Evolutionary conservation across 2,888 invertebrate species (phyloP).

Genomic region (Coecobrya sp.): DNA sequence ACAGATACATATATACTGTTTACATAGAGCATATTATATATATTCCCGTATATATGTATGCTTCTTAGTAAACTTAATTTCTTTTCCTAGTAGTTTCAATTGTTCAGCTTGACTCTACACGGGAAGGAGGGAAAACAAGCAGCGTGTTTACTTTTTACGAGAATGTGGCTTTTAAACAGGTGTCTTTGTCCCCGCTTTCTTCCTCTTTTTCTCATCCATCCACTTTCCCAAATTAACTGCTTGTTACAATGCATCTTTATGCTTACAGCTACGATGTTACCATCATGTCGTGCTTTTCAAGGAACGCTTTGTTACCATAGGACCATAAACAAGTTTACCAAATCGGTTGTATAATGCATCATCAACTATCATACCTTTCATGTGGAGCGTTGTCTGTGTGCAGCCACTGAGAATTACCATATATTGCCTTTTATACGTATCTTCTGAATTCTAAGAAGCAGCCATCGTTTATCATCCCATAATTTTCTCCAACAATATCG

Average conservation of each 20-base stretch:
- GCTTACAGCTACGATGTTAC: neutral
- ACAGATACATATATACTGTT: neutral
- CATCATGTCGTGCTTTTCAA: neutral
- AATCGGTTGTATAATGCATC: no score
- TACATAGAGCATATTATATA: no score
- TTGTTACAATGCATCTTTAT: neutral
- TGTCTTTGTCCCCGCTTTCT: conserved; percentile 19
- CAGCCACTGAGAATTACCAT: no score
- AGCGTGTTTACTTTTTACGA: conserved; percentile 48
- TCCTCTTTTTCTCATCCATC: conserved; percentile 28
- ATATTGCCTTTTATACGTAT: no score
- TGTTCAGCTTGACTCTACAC: neutral
- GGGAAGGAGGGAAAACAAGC: neutral
- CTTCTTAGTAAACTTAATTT: neutral
- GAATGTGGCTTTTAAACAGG: conserved; percentile 50
- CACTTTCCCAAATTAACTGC: conserved; percentile 57
- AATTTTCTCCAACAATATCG: no score
- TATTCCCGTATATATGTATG: conserved; percentile 1
- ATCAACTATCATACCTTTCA: no score
- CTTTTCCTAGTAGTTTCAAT: neutral
- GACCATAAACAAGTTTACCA: no score
- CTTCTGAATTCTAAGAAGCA: no score
- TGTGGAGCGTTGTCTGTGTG: no score
- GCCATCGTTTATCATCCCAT: no score
- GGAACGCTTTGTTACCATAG: no score